Percentiles rank a stretch among this genome's conserved stretches.
Conservation (phyloP, 1,140 invertebrate species). For the Aporrectodea caliginosa region DNA sequence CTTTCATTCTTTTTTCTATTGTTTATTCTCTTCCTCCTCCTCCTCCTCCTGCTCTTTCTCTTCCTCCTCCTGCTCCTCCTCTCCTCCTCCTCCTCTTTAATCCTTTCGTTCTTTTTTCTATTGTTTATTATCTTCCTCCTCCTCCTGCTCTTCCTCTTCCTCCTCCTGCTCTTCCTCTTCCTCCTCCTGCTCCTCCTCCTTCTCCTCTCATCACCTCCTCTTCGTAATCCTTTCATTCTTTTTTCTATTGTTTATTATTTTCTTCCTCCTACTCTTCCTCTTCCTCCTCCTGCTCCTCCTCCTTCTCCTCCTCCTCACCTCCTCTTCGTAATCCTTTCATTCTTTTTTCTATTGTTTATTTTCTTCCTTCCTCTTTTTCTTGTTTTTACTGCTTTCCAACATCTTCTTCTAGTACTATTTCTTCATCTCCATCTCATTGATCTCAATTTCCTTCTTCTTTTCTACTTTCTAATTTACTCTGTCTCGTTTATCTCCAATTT, state of each 20-base stretch:
- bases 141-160: neutral
- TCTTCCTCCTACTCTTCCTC: neutral
- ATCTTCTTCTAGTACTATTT: neutral
- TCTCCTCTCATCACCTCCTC: neutral
- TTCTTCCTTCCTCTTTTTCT: neutral
- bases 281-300: neutral
- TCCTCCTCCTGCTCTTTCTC: neutral
- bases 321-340: neutral
- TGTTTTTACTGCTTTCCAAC: neutral
- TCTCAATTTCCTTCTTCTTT: too few species aligned
- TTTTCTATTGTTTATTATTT: neutral
- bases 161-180: neutral
- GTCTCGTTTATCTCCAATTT: too few species aligned
- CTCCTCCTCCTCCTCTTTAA: neutral
- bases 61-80: neutral
- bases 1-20: neutral
- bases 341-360: neutral
- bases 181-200: neutral
- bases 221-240: neutral
- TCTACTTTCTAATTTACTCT: too few species aligned
- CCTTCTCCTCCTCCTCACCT: neutral
- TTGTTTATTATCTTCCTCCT: neutral
- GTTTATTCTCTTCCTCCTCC: neutral
- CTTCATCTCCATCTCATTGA: neutral
- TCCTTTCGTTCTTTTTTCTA: neutral